phyloP scores from a whole-genome alignment of 35 echinoderm and acorn worm species.

The Eucidaris tribuloides region DNA sequence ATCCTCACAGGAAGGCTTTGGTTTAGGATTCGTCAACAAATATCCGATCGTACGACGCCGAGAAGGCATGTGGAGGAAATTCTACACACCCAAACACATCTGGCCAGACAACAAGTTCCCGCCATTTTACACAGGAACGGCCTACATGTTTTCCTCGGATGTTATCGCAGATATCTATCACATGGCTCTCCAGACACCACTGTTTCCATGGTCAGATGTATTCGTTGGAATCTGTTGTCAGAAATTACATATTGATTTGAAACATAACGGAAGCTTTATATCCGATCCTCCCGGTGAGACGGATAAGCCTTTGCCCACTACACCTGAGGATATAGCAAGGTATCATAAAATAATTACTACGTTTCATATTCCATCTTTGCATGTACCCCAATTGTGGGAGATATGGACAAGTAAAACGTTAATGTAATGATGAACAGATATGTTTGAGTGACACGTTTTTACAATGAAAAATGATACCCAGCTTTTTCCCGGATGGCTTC shows the following conservation, averaged over 20 bases:
- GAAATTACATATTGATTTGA: neutral
- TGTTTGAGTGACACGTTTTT: too few relatives aligned
- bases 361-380: neutral
- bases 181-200: neutral
- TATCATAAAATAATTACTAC: neutral
- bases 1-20: neutral
- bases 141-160: conserved; percentile 22
- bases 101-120: conserved; percentile 5
- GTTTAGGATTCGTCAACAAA: neutral
- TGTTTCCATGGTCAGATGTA: conserved; percentile 22
- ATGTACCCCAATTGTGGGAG: neutral
- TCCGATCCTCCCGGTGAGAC: neutral
- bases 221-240: conserved; percentile 12
- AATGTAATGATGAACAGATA: too few relatives aligned
- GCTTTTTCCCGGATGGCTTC: too few relatives aligned
- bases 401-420: conserved; percentile 11
- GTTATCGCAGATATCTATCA: neutral
- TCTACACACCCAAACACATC: conserved; percentile 17
- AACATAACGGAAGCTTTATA: neutral
- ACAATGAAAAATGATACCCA: too few relatives aligned
- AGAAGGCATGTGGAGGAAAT: conserved; percentile 5
- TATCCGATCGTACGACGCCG: neutral
- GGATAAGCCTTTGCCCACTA: neutral
- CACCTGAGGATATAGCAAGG: neutral
- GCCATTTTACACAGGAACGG: conserved; percentile 20